Evolutionary conservation across 2,797 vertebrate genomes (phyloP), one percentile per base, ranked within the genome.

Genomic region (Acipenser oxyrinchus): DNA sequence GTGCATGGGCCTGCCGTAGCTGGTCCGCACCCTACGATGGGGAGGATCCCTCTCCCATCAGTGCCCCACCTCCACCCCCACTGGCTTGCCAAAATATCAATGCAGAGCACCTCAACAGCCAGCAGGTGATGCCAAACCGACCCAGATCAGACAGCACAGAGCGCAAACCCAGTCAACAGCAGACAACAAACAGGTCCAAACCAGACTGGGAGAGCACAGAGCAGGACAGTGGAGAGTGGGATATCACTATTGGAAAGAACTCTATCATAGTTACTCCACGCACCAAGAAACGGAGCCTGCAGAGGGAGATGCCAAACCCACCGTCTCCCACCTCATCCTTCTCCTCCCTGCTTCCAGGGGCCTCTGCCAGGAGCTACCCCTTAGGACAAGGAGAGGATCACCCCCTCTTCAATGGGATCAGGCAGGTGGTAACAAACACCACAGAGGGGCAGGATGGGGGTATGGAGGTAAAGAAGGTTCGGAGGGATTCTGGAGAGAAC

Each of bases 11-110:
- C 52, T 97, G 95, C 72, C 88, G 91, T 0, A 81, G 90, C 74
- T 98, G 96, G 96, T 98, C 95, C 0, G 94, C 94, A 0, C 95
- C 95, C 1, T 98, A 98, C 0, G 96, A 98, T 1, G 95, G 95
- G 10, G 93, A 96, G 75, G 87, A 87, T 66, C 96, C 90, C 6
- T 86, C 86, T n/a, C 86, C 95, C 0, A 81, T 73, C 12, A 80
- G 79, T 10, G 78, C 83, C 0, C 85, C 87, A 0, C 76, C 71
- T 4, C 82, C 88, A 11, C 76, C 82, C 1, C 37, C 37, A 37
- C 37, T 37, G 37, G 37, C 37, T 37, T 69, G 85, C 65, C 68
- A 89, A 64, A 66, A 70, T 0, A 57, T 86, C 63, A 81, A 82
- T 70, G 82, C 86, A 0, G 89, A 90, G 73, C 86, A 88, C 79